A percentile compares a stretch with the other conserved stretches of the same genome.
phyloP scores from a whole-genome alignment of 2,797 vertebrate species.

The Rhodeus uyekii region DNA sequence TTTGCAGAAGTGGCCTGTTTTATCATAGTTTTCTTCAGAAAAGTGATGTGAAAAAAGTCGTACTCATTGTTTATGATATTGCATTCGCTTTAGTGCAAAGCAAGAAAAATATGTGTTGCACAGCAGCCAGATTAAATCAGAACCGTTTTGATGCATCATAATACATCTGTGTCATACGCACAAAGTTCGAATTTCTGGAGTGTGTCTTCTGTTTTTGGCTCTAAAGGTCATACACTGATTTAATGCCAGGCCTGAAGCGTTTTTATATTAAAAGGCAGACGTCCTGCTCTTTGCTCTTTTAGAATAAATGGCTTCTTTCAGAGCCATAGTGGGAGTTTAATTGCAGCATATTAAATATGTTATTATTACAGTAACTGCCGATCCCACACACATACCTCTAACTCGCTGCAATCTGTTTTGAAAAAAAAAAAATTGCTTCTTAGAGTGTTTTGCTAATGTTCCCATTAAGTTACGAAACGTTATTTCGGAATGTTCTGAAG shows the following conservation, averaged over 20 bases:
- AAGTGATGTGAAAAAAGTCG: neutral
- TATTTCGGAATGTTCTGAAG: neutral
- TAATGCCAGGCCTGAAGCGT: conserved; percentile 10
- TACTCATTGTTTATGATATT: conserved; percentile 16
- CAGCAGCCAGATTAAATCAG: conserved; percentile 2
- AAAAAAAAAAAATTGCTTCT: conserved; percentile 39
- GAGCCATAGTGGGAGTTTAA: conserved; percentile 78
- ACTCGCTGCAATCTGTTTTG: conserved; percentile 80
- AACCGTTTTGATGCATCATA: conserved; percentile 1
- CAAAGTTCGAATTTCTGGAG: neutral
- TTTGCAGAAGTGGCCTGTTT: conserved; percentile 15
- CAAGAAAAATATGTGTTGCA: neutral
- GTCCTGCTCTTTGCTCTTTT: conserved; percentile 69
- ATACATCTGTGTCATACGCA: conserved; percentile 1
- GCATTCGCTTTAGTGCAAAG: neutral
- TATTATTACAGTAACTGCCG: conserved; percentile 77
- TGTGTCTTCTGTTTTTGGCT: neutral
- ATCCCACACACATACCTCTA: conserved; percentile 78
- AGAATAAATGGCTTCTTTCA: conserved; percentile 75
- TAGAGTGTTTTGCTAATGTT: neutral
- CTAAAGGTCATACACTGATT: conserved; percentile 8
- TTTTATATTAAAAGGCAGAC: conserved; percentile 66
- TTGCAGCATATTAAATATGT: conserved; percentile 75
- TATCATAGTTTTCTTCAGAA: conserved; percentile 19
- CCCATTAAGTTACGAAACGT: neutral